A percentile compares a stretch with the other conserved stretches of the same genome.
phyloP scores from a whole-genome alignment of 2,113 vertebrate genomes.

The Oostethus manadensis region DNA sequence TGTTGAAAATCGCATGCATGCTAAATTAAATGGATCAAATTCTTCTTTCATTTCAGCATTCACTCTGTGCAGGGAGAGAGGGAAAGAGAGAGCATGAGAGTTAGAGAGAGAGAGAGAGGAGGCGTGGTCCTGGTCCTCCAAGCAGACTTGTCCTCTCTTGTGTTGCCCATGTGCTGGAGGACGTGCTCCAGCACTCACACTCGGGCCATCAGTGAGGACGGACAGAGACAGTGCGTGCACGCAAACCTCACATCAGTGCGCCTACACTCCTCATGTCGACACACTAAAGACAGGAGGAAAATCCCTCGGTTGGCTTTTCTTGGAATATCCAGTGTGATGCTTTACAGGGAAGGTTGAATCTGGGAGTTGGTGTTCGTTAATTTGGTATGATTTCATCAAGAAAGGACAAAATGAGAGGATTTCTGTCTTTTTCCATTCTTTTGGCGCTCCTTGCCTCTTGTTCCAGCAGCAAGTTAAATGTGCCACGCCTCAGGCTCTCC shows the following conservation, averaged over 20 bases:
- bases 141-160: slow-evolving; percentile 7
- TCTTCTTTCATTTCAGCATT: too few species aligned
- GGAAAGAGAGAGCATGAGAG: not conserved
- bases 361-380: not conserved
- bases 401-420: slow-evolving; percentile 45
- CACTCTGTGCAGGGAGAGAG: too few species aligned
- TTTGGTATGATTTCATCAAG: not conserved
- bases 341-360: not conserved
- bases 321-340: slow-evolving; percentile 23
- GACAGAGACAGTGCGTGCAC: slow-evolving; percentile 7
- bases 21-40: too few species aligned
- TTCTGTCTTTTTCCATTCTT: slow-evolving; percentile 25
- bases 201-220: slow-evolving; percentile 10
- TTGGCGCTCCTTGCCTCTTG: slow-evolving; percentile 27
- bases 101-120: not conserved
- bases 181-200: slow-evolving; percentile 12
- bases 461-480: slow-evolving; percentile 44
- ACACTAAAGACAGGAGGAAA: not conserved
- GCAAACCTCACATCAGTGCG: not conserved
- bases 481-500: slow-evolving; percentile 57
- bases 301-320: not conserved
- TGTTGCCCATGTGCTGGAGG: slow-evolving; percentile 33
- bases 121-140: slow-evolving; percentile 2
- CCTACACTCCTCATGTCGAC: not conserved
- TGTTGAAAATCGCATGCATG: too few species aligned